Evolutionary conservation across 1,140 invertebrate genomes (phyloP).

Genomic region (Meloidogyne exigua): DNA sequence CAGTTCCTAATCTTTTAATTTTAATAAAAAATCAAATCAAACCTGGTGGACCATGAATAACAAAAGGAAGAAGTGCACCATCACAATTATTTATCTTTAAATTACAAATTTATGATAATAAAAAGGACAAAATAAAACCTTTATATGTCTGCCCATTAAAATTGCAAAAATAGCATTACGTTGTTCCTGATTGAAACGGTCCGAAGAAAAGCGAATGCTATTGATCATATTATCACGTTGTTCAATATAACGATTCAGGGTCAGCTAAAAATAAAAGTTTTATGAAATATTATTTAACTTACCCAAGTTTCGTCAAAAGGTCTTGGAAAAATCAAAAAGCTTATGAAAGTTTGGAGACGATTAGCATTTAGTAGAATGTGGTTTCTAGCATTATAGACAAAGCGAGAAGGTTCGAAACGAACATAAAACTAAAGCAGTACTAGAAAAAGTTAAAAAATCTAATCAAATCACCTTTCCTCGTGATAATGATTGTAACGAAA

Average conservation of each 20-base stretch:
- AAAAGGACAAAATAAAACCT: background rate
- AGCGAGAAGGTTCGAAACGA: constrained; percentile 10
- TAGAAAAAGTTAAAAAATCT: background rate
- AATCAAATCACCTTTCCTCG: background rate
- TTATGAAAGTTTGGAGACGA: background rate
- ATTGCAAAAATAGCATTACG: constrained; percentile 20
- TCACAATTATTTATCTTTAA: constrained; percentile 6
- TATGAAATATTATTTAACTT: background rate
- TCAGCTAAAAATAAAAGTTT: background rate
- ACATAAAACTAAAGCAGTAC: background rate
- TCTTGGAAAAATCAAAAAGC: constrained; percentile 16
- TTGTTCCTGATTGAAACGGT: constrained; percentile 12
- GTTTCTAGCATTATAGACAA: constrained; percentile 4
- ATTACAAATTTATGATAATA: background rate
- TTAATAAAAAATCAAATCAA: background rate
- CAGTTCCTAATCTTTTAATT: constrained; percentile 24
- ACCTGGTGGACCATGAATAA: constrained; percentile 31
- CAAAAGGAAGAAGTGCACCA: constrained; percentile 13
- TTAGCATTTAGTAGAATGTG: background rate
- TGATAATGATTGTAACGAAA: background rate
- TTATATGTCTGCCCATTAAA: background rate
- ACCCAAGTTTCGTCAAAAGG: constrained; percentile 5
- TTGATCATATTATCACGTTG: background rate
- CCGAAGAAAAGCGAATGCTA: constrained; percentile 1
- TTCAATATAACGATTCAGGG: constrained; percentile 1